Evolutionary conservation across 2,113 vertebrate species (phyloP).

Genomic region (Macroglossus sobrinus): DNA sequence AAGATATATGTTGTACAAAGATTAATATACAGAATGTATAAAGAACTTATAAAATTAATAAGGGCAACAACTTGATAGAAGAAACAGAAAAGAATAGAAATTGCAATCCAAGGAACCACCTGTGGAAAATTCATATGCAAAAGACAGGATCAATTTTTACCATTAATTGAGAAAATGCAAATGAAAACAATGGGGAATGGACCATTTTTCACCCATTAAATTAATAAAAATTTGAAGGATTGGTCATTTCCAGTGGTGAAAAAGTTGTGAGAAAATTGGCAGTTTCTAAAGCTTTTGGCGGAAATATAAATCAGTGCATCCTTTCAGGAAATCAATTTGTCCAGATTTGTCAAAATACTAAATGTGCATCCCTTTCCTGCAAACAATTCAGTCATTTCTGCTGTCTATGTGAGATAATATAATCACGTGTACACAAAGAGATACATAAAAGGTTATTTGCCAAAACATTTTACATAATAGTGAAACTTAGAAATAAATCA

Average conservation of each 20-base stretch:
- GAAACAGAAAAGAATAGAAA: neutral
- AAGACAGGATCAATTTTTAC: neutral
- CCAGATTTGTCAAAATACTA: neutral
- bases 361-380: neutral
- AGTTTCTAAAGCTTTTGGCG: neutral
- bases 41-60: neutral
- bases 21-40: neutral
- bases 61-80: neutral
- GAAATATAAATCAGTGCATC: neutral
- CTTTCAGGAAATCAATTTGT: neutral
- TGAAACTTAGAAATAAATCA: neutral
- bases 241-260: neutral
- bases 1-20: neutral
- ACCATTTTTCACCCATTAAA: slow-evolving; percentile 21
- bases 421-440: neutral
- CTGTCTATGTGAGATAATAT: neutral
- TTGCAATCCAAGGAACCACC: neutral
- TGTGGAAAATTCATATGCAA: neutral
- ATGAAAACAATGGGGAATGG: neutral
- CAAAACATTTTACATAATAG: neutral
- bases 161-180: neutral
- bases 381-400: neutral
- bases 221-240: neutral
- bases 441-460: neutral
- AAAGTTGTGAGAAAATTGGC: neutral